Evolutionary conservation across 2,797 vertebrate genomes (phyloP).

Genomic region (Sparus aurata): DNA sequence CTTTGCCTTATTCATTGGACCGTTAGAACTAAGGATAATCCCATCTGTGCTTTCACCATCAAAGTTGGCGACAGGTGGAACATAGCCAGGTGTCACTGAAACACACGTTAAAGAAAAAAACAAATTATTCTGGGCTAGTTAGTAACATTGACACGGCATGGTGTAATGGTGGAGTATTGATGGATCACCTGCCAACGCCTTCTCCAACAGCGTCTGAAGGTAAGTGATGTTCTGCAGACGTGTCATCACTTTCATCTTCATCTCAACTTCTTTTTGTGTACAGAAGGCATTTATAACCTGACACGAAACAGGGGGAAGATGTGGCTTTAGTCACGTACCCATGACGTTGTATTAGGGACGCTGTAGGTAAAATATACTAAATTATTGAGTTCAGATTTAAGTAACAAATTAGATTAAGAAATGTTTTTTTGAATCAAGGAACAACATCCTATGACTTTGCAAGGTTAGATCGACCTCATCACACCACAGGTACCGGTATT

Average conservation of each 20-base stretch:
- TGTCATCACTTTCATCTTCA: conserved; percentile 94
- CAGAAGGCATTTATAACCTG: conserved; percentile 97
- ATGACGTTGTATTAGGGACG: too few relatives aligned
- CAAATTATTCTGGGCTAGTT: neutral
- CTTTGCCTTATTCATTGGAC: conserved; percentile 84
- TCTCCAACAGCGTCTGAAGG: conserved; percentile 90
- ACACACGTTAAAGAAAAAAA: conserved; percentile 40
- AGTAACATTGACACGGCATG: neutral
- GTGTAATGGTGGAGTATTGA: neutral
- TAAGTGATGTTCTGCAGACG: conserved; percentile 95
- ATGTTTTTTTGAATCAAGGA: too few relatives aligned
- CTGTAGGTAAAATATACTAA: too few relatives aligned
- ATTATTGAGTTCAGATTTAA: too few relatives aligned
- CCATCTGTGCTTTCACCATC: conserved; percentile 89
- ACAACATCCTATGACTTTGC: too few relatives aligned
- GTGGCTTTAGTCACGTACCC: neutral
- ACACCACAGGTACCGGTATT: too few relatives aligned
- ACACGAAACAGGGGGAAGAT: neutral
- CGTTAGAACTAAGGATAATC: conserved; percentile 47
- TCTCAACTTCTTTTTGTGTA: conserved; percentile 89
- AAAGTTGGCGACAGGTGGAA: conserved; percentile 92
- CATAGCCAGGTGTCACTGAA: conserved; percentile 89
- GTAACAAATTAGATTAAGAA: too few relatives aligned
- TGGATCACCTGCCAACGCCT: conserved; percentile 88
- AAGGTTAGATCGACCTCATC: too few relatives aligned